Evolutionary conservation across 2,888 invertebrate species (phyloP), one percentile per base, ranked within the genome.

Genomic region (Heteropelma amictum): DNA sequence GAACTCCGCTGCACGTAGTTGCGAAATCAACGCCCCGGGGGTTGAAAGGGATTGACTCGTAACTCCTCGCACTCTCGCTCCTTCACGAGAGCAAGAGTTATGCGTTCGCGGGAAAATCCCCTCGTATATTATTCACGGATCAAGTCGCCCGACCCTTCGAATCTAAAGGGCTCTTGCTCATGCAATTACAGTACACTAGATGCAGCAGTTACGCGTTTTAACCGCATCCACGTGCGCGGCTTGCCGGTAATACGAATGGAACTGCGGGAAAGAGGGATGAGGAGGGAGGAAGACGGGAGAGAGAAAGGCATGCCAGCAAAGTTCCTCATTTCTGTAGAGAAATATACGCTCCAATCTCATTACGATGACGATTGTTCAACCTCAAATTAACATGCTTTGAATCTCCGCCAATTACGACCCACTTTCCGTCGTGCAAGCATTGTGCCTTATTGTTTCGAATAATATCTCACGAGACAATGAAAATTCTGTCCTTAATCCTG

Each of bases 71-170:
- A 28, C 51, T 35, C 45, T 45, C 35, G 58, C 33, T 53, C 58
- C 17, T 45, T 49, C 33, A 10, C 68, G 47, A 68, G 63, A 28
- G 28, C 56, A 58, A 49, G 73, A 69, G 73, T 64, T 74, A 53
- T 40, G 64, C 64, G 69, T 45, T 53, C 30, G 28, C 51, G 38
- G 58, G 51, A 38, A 51, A 42, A 64, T 61, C 38, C 60, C 69
- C 53, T 74, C 69, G 74, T 69, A 60, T 51, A 74, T 74, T 69
- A 74, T 74, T 69, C 74, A 74, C 74, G 64, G 64, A 74, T 74
- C 64, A 53, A 21, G 49, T 63, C 64, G 53, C 65, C 47, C 58
- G 51, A 74, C 68, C 73, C 68, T 68, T 51, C 56, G 68, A 56
- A 63, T 54, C 35, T 49, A 73, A 73, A 56, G 61, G 68, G 73